Evolutionary conservation across 2,113 vertebrate species (phyloP).

Genomic region (Vimba vimba): DNA sequence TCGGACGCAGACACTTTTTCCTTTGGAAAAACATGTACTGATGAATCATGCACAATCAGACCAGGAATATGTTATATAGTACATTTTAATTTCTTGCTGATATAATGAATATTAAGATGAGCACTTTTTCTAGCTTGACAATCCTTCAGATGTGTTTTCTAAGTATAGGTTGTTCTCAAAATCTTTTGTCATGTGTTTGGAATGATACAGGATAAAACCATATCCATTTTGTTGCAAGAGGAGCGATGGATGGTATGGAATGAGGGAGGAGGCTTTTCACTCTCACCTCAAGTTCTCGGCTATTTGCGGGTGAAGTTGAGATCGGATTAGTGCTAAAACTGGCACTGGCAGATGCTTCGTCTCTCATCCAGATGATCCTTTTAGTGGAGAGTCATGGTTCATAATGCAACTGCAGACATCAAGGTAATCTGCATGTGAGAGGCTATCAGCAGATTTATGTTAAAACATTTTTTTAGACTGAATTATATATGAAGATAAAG

Average conservation of each 20-base stretch:
- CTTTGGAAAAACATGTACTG: no score
- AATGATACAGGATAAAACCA: neutral
- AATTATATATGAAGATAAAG: neutral
- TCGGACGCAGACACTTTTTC: no score
- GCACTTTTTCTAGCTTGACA: no score
- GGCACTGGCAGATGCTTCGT: conserved; percentile 57
- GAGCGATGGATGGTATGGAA: neutral
- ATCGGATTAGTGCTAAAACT: conserved; percentile 71
- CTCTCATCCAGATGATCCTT: conserved; percentile 63
- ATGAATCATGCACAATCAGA: no score
- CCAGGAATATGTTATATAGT: no score
- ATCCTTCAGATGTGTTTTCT: no score
- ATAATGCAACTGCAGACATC: neutral
- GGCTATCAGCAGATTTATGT: neutral
- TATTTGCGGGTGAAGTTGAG: conserved; percentile 56
- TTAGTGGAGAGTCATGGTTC: conserved; percentile 53
- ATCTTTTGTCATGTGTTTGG: neutral
- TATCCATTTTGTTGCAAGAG: neutral
- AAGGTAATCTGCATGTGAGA: neutral
- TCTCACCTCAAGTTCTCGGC: conserved; percentile 5
- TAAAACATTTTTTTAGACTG: neutral
- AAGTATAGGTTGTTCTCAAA: neutral
- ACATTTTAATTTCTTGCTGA: no score
- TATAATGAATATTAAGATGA: no score
- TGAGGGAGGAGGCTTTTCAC: conserved; percentile 30